These are phyloP conservation scores for Corvus hawaiiensis DNA, from an alignment of 2,113 vertebrate genomes.

Conservation along the genomic window DNA sequence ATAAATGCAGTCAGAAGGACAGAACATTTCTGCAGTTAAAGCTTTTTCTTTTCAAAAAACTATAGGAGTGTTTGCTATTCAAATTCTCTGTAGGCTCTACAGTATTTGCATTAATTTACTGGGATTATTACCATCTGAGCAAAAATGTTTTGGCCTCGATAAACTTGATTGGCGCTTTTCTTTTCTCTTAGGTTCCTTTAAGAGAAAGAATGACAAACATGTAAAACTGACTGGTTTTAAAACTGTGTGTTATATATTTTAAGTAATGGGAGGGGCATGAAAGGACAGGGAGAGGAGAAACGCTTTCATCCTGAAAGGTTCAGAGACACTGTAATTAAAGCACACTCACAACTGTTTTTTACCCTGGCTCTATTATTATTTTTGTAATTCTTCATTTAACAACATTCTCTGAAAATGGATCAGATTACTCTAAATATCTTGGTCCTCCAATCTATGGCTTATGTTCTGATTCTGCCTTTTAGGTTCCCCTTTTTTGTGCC, in stretches of 20 bases:
- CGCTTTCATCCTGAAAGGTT: not conserved
- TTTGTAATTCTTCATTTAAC: not conserved
- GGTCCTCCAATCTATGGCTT: not conserved
- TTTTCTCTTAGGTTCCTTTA: not conserved
- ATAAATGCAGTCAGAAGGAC: slow-evolving; percentile 11
- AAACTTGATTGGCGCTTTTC: not conserved
- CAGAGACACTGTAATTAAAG: not conserved
- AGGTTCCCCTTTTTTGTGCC: not conserved
- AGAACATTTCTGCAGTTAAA: not conserved
- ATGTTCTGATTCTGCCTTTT: not conserved
- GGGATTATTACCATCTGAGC: not conserved
- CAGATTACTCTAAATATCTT: not conserved
- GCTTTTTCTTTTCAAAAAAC: not conserved
- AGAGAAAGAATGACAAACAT: not conserved
- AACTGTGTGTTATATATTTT: not conserved
- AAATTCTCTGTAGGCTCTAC: not conserved
- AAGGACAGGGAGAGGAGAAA: not conserved
- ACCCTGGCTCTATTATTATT: not conserved
- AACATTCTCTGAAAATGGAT: not conserved
- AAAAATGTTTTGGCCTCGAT: not conserved
- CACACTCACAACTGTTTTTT: not conserved
- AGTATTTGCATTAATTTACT: not conserved
- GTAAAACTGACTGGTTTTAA: not conserved
- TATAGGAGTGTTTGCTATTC: not conserved
- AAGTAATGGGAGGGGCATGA: not conserved